These are phyloP conservation scores for Apostichopus parvimensis DNA, from an alignment of 35 echinoderm and acorn worm species.

Conservation along the genomic window DNA sequence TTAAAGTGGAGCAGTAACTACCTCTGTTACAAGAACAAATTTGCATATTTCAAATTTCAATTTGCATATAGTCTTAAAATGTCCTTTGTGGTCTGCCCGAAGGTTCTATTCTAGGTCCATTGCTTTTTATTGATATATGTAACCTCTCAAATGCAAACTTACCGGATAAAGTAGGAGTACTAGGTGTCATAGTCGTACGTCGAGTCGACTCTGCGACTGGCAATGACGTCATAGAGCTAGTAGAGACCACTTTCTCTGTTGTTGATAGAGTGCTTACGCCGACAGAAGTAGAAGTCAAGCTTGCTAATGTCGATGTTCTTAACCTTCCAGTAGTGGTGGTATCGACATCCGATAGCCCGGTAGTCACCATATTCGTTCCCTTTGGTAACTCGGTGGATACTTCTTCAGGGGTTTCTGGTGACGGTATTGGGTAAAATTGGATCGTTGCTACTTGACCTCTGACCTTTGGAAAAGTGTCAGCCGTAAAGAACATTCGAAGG, in stretches of 20 bases:
- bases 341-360: not conserved
- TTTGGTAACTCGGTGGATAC: not conserved
- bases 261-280: too few relatives aligned
- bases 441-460: slow-evolving; percentile 14
- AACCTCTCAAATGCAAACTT: too few relatives aligned
- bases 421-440: not conserved
- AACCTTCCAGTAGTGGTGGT: not conserved
- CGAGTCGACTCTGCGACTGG: not conserved
- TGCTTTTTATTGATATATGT: too few relatives aligned
- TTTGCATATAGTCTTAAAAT: too few relatives aligned
- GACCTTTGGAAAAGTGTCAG: slow-evolving; percentile 3
- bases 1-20: too few relatives aligned
- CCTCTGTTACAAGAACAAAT: too few relatives aligned
- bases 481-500: too few relatives aligned
- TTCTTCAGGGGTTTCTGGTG: not conserved
- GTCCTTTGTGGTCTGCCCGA: too few relatives aligned
- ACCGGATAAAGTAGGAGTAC: too few relatives aligned
- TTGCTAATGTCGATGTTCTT: not conserved
- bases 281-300: not conserved
- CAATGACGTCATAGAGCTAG: not conserved
- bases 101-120: too few relatives aligned
- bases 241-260: not conserved
- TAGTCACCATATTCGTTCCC: not conserved
- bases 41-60: too few relatives aligned
- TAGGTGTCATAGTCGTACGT: not conserved